phyloP scores from a whole-genome alignment of 2,113 vertebrate species.

The Chinchilla lanigera region DNA sequence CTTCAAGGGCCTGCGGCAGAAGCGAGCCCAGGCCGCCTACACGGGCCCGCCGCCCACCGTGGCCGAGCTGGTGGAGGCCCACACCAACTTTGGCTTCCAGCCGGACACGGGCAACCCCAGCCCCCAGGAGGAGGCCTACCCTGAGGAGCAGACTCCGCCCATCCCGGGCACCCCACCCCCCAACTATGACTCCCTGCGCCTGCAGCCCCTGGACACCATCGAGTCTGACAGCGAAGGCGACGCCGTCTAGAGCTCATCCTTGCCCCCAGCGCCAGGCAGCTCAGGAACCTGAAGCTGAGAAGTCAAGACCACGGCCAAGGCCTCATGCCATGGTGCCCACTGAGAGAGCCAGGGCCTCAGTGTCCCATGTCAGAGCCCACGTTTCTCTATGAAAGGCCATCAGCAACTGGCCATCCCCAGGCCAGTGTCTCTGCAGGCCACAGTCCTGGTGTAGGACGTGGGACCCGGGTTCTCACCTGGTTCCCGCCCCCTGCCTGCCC shows the following conservation, averaged over 20 bases:
- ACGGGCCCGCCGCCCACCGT: slow-evolving; percentile 76
- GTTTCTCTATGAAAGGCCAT: neutral
- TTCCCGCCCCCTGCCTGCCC: neutral
- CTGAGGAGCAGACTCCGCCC: slow-evolving; percentile 12
- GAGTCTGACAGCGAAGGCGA: slow-evolving; percentile 72
- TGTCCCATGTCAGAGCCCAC: neutral
- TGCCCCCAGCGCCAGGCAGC: accelerated
- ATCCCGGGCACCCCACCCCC: slow-evolving; percentile 89
- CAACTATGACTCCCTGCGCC: slow-evolving; percentile 87
- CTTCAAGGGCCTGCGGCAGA: slow-evolving; percentile 79
- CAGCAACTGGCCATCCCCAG: neutral
- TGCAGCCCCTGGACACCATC: slow-evolving; percentile 43
- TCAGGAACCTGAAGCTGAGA: neutral
- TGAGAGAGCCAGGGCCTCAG: accelerated
- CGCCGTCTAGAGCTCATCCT: slow-evolving; percentile 58
- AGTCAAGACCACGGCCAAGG: neutral
- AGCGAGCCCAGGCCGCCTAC: neutral
- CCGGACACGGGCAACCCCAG: accelerated
- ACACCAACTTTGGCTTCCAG: slow-evolving; percentile 87
- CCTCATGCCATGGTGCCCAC: neutral
- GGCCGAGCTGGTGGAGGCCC: slow-evolving; percentile 86
- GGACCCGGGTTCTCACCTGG: neutral
- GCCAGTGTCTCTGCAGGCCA: accelerated
- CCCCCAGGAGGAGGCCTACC: accelerated
- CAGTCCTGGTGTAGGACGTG: accelerated